A percentile compares a stretch with the other conserved stretches of the same genome.
phyloP scores from a whole-genome alignment of 2,797 vertebrate genomes.

The Hypotaenidia okinawae region DNA sequence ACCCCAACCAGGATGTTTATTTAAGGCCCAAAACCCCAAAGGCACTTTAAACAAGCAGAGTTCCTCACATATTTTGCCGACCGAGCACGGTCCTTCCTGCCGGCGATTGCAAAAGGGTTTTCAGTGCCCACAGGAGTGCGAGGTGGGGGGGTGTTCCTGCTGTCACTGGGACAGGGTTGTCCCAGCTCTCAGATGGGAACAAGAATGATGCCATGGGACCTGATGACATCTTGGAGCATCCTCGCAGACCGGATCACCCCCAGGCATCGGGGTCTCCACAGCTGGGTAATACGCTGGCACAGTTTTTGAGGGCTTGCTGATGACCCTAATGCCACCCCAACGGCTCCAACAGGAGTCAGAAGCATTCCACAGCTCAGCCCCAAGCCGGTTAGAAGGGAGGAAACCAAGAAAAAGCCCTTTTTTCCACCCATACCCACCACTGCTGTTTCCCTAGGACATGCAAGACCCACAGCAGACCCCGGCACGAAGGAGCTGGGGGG shows the following conservation, averaged over 20 bases:
- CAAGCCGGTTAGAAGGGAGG: background rate
- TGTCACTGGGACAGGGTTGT: background rate
- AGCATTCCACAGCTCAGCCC: background rate
- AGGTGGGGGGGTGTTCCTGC: background rate
- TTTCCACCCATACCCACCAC: background rate
- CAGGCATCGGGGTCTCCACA: background rate
- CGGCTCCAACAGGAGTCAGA: background rate
- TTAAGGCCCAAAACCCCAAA: constrained; percentile 51
- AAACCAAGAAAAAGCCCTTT: background rate
- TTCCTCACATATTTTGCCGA: constrained; percentile 1
- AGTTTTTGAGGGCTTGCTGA: background rate
- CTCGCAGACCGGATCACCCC: background rate
- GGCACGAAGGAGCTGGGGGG: background rate
- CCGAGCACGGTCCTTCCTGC: background rate
- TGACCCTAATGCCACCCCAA: background rate
- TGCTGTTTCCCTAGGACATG: background rate
- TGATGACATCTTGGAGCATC: background rate
- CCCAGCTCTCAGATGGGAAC: background rate
- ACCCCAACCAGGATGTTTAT: constrained; percentile 45
- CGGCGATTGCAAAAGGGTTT: background rate
- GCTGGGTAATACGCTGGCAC: rapidly evolving
- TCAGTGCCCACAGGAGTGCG: rapidly evolving
- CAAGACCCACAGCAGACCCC: background rate
- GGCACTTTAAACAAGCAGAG: constrained; percentile 38
- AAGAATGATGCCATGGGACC: background rate